A percentile compares a stretch with the other conserved stretches of the same genome.
phyloP scores from a whole-genome alignment of 2,113 vertebrate species.

The Sisor rabdophorus region DNA sequence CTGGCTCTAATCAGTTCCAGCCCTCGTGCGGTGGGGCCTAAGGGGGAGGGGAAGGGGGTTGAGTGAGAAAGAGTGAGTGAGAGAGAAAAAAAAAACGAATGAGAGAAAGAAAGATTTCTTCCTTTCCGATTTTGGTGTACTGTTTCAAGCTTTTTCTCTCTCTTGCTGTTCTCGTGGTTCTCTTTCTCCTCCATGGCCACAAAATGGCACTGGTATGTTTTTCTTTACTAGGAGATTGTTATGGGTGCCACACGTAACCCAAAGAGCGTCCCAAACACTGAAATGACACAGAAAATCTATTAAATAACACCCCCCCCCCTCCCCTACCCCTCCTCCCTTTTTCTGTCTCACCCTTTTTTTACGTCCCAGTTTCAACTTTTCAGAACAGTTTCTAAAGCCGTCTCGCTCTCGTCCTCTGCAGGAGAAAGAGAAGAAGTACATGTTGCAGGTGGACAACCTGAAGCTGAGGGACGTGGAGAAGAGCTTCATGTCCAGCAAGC shows the following conservation, averaged over 20 bases:
- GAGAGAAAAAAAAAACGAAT: not conserved
- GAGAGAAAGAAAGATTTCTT: constrained; percentile 30
- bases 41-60: not conserved
- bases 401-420: constrained; percentile 67
- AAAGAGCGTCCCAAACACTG: constrained; percentile 3
- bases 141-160: constrained; percentile 25
- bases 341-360: too few relatives aligned
- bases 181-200: constrained; percentile 15
- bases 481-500: constrained; percentile 98
- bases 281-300: constrained; percentile 10
- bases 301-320: constrained; percentile 13
- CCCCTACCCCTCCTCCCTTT: constrained; percentile 15
- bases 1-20: constrained; percentile 55
- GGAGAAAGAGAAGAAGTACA: constrained; percentile 98
- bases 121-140: constrained; percentile 25
- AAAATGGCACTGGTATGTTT: not conserved
- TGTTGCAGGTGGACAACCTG: constrained; percentile 95
- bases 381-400: constrained; percentile 1
- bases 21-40: constrained; percentile 30
- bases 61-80: too few relatives aligned
- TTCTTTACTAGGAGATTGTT: not conserved
- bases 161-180: constrained; percentile 56
- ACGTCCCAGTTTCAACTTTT: not conserved
- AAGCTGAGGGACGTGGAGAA: constrained; percentile 94
- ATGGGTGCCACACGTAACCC: not conserved